phyloP scores from a whole-genome alignment of 2,888 invertebrate genomes.

The Sesia bembeciformis region DNA sequence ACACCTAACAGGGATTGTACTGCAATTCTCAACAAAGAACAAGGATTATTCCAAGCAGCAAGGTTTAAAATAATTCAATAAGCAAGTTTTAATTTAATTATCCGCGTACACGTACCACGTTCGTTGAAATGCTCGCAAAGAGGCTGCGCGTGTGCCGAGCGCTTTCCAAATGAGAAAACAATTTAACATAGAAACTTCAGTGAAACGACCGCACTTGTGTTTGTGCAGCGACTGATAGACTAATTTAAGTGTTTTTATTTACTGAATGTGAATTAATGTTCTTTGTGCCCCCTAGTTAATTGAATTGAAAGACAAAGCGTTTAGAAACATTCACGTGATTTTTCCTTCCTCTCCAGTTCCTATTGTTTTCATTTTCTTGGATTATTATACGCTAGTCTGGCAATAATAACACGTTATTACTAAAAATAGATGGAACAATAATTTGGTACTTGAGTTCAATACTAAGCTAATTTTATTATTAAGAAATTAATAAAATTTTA shows the following conservation, averaged over 20 bases:
- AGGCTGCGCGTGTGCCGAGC: conserved; percentile 16
- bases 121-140: conserved; percentile 11
- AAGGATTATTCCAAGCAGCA: neutral
- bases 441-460: no score
- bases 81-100: conserved; percentile 37
- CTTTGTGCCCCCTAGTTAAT: conserved; percentile 2
- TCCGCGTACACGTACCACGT: conserved; percentile 18
- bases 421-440: no score
- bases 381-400: no score
- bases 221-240: conserved; percentile 13
- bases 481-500: no score
- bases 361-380: no score
- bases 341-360: no score
- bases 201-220: conserved; percentile 21
- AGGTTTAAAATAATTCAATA: conserved; percentile 16
- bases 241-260: conserved; percentile 17
- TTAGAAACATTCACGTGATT: no score
- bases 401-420: no score
- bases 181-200: conserved; percentile 25
- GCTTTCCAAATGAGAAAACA: conserved; percentile 37
- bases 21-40: neutral
- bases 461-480: no score
- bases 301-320: no score
- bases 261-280: conserved; percentile 16
- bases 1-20: conserved; percentile 25